These are phyloP conservation scores for Pseudorasbora parva DNA, from an alignment of 2,113 vertebrate species.

Conservation along the genomic window DNA sequence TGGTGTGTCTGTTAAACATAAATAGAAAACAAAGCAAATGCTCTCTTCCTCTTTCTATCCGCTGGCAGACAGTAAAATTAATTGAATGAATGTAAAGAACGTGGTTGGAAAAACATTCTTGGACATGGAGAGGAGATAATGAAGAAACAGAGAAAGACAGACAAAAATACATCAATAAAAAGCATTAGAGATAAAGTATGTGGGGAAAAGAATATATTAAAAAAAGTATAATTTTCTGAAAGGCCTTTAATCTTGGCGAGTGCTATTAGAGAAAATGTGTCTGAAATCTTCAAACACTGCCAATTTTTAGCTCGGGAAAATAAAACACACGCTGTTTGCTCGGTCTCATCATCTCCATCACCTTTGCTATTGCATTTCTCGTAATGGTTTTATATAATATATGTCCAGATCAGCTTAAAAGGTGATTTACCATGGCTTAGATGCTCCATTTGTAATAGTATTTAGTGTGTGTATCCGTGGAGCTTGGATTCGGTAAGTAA, in stretches of 20 bases:
- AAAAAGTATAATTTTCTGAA: neutral
- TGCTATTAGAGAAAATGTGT: conserved; percentile 20
- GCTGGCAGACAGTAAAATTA: neutral
- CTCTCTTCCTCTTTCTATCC: neutral
- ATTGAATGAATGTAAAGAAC: neutral
- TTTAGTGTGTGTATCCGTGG: neutral
- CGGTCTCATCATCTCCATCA: neutral
- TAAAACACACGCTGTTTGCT: neutral
- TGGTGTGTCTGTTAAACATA: conserved; percentile 36
- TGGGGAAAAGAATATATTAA: neutral
- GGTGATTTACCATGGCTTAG: neutral
- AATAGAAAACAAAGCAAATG: conserved; percentile 5
- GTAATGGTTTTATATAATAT: conserved; percentile 11
- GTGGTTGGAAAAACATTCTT: conserved; percentile 52
- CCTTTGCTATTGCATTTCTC: conserved; percentile 17
- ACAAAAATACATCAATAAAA: neutral
- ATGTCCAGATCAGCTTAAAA: neutral
- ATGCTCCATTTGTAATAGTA: neutral
- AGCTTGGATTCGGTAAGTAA: conserved; percentile 13
- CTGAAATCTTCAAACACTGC: conserved; percentile 1
- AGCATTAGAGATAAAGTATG: neutral
- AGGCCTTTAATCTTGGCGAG: neutral
- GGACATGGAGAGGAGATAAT: conserved; percentile 9
- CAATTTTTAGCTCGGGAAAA: neutral
- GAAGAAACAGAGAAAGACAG: neutral